These are phyloP conservation scores for Cantharis flavilabris DNA, from an alignment of 2,888 invertebrate genomes.

Conservation along the genomic window DNA sequence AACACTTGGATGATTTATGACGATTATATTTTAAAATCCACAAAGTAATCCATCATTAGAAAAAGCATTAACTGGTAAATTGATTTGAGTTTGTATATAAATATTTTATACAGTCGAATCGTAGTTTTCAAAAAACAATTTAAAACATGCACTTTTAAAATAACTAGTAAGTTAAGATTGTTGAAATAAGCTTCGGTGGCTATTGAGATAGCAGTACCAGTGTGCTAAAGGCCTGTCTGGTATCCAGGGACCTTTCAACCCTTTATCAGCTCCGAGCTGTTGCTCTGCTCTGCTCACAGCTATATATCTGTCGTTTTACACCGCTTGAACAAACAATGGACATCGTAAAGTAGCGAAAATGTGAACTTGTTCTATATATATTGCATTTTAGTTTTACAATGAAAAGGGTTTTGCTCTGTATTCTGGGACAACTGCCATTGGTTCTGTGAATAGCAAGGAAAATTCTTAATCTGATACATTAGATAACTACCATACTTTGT, in stretches of 20 bases:
- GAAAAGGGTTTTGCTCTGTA: constrained; percentile 1
- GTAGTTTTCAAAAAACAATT: neutral
- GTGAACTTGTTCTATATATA: constrained; percentile 35
- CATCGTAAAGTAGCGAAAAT: constrained; percentile 34
- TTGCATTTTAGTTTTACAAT: constrained; percentile 17
- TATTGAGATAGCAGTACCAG: constrained; percentile 50
- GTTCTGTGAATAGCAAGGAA: neutral
- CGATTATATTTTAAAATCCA: neutral
- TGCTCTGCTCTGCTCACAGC: constrained; percentile 29
- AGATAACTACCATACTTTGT: neutral
- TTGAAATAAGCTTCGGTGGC: constrained; percentile 35
- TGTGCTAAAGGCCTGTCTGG: constrained; percentile 46
- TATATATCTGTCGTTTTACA: constrained; percentile 43
- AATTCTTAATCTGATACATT: constrained; percentile 4
- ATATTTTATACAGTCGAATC: neutral
- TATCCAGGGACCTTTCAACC: constrained; percentile 42
- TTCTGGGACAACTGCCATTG: constrained; percentile 2
- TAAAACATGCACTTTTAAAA: constrained; percentile 41
- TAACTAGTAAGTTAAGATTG: constrained; percentile 41
- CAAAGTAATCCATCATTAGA: neutral
- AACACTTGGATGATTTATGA: constrained; percentile 2
- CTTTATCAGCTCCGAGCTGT: constrained; percentile 44
- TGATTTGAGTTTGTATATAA: constrained; percentile 24
- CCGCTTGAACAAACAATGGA: constrained; percentile 38
- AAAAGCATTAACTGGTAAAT: constrained; percentile 41